Conservation (phyloP, 2,797 vertebrate genomes). For the Falco concolor region DNA sequence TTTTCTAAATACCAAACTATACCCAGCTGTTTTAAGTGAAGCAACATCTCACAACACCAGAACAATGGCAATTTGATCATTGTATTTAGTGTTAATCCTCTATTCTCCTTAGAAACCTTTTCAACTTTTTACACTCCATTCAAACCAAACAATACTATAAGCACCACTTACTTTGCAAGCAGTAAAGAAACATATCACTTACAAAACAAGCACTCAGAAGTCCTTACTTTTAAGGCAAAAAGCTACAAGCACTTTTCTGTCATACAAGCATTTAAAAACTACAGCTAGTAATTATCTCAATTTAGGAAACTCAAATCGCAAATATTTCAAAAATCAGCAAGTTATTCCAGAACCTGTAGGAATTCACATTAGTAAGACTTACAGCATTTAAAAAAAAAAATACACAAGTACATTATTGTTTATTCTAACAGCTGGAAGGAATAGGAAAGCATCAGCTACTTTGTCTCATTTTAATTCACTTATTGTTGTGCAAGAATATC, state of each 20-base stretch:
- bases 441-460: not conserved
- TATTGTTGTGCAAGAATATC: slow-evolving; percentile 21
- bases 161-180: not conserved
- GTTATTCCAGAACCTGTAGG: not conserved
- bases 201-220: not conserved
- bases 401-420: not conserved
- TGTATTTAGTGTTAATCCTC: not conserved
- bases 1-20: not conserved
- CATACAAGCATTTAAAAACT: not conserved
- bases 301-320: not conserved
- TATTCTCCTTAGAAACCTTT: not conserved
- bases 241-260: not conserved
- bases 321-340: not conserved
- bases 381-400: not conserved
- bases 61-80: not conserved
- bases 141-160: not conserved
- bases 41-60: not conserved
- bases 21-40: not conserved
- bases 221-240: not conserved
- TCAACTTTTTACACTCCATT: not conserved
- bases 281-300: not conserved
- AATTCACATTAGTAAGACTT: not conserved
- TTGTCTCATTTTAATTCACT: not conserved
- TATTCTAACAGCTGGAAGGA: slow-evolving; percentile 6
- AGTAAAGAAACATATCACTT: not conserved